phyloP scores from a whole-genome alignment of 1,140 invertebrate species.

The Drosophila navojoa region DNA sequence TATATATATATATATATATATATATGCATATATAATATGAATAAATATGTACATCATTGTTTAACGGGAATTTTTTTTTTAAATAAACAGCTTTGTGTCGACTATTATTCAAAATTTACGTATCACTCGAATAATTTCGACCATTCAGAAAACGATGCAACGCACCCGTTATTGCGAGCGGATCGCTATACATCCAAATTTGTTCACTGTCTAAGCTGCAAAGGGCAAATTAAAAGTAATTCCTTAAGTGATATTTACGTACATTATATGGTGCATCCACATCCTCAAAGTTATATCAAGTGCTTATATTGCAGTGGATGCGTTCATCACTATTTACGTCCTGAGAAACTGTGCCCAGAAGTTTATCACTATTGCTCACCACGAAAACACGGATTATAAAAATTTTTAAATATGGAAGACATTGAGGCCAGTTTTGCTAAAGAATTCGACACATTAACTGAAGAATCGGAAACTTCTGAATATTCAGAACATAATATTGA shows the following conservation, averaged over 20 bases:
- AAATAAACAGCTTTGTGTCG: slow-evolving; percentile 3
- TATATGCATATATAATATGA: slow-evolving; percentile 1
- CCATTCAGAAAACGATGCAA: slow-evolving; percentile 70
- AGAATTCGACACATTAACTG: slow-evolving; percentile 24
- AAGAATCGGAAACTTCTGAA: slow-evolving; percentile 63
- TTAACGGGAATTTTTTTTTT: background rate
- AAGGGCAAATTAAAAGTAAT: slow-evolving; percentile 34
- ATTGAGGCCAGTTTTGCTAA: slow-evolving; percentile 6
- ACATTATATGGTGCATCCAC: slow-evolving; percentile 53
- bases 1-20: background rate
- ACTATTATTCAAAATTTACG: background rate
- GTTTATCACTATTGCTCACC: slow-evolving; percentile 62
- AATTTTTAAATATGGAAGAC: slow-evolving; percentile 23
- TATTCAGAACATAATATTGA: slow-evolving; percentile 64
- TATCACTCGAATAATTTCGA: slow-evolving; percentile 8
- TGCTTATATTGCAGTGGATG: slow-evolving; percentile 65
- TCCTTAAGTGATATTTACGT: slow-evolving; percentile 64
- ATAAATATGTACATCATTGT: too few relatives aligned
- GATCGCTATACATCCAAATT: slow-evolving; percentile 54
- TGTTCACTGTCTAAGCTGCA: slow-evolving; percentile 65
- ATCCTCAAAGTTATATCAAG: slow-evolving; percentile 25
- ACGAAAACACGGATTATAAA: slow-evolving; percentile 20
- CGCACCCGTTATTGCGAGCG: slow-evolving; percentile 58
- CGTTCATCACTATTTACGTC: slow-evolving; percentile 47
- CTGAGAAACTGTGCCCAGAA: slow-evolving; percentile 14